A percentile compares a stretch with the other conserved stretches of the same genome.
Conservation (phyloP, 2,888 invertebrate species). For the Atherix ibis region DNA sequence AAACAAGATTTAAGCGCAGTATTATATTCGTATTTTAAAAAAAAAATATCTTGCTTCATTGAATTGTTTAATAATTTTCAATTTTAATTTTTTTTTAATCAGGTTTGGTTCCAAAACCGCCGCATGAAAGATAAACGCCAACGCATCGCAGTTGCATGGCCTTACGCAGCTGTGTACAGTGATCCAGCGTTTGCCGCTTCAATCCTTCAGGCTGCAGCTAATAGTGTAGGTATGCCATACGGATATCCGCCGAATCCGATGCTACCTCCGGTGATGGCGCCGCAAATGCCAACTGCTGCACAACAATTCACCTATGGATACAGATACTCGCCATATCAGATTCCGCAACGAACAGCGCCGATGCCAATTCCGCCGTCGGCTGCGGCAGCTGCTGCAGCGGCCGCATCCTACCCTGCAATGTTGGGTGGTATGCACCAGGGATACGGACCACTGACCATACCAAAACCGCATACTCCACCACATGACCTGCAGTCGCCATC, state of each 20-base stretch:
- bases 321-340: slow-evolving; percentile 37
- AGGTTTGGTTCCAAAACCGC: slow-evolving; percentile 76
- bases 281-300: slow-evolving; percentile 42
- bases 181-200: slow-evolving; percentile 90
- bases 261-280: slow-evolving; percentile 36
- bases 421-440: slow-evolving; percentile 20
- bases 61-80: neutral
- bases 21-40: too few species aligned
- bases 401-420: slow-evolving; percentile 17
- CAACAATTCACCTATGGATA: slow-evolving; percentile 35
- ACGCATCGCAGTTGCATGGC: slow-evolving; percentile 87
- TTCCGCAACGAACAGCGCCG: slow-evolving; percentile 34
- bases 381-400: slow-evolving; percentile 22
- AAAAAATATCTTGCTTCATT: too few species aligned
- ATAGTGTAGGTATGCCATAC: slow-evolving; percentile 49
- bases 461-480: slow-evolving; percentile 30
- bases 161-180: slow-evolving; percentile 83
- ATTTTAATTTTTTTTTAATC: slow-evolving; percentile 15
- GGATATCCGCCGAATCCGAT: slow-evolving; percentile 42
- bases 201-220: slow-evolving; percentile 76
- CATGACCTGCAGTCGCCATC: slow-evolving; percentile 31
- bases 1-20: too few species aligned
- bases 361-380: slow-evolving; percentile 22
- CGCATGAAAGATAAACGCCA: slow-evolving; percentile 79
- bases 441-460: slow-evolving; percentile 18